Base-by-base conservation (phyloP, 2,113 vertebrate genomes). In the Malurus elegans region DNA sequence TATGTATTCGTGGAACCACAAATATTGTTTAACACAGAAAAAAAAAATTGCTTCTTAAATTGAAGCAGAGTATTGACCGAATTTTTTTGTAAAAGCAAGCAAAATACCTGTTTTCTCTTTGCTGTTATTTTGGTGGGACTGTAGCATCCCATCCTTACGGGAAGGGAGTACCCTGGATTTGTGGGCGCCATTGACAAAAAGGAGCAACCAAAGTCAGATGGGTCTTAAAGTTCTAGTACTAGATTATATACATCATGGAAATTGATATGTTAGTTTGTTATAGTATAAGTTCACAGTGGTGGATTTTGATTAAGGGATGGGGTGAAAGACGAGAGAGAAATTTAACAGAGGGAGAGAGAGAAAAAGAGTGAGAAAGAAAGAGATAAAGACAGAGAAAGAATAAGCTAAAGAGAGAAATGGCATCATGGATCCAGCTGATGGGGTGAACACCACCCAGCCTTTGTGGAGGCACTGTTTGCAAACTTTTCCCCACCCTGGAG, bases 361-460 rank as follows among this genome's bases (percentile, higher is more conserved):
- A 24, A 8, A 8, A 20, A 36, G 9, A 21, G 8, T 10, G 32
- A 34, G 56, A 58, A 58, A 32, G 2, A 12, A 16, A 81, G 4
- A 48, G 7, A 25, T 4, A 26, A 4, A 20, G 7, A 21, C 2
- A 28, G 2, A 54, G 8, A 44, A 9, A 34, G 11, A 24, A 38
- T 38, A 38, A 9, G 6, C 14, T 3, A 38, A 20, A 48, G 23
- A 48, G 28, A n/a, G 14, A 57, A 48, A 48, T 4, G 6, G 19
- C 16, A 1, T 0, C 8, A 64, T 45, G 12, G 6, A 50, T 64
- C 34, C 17, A 36, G 50, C 31, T 88, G 34, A 42, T 71, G 26
- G 18, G n/a, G 5, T 1, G 0, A 45, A 26, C 26, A 58, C 12
- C 21, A 28, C 14, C 4, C 12, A 24, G 44, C 8, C 17, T 65